Evolutionary conservation across 2,888 invertebrate species (phyloP).

Genomic region (Diplazon laetatorius): DNA sequence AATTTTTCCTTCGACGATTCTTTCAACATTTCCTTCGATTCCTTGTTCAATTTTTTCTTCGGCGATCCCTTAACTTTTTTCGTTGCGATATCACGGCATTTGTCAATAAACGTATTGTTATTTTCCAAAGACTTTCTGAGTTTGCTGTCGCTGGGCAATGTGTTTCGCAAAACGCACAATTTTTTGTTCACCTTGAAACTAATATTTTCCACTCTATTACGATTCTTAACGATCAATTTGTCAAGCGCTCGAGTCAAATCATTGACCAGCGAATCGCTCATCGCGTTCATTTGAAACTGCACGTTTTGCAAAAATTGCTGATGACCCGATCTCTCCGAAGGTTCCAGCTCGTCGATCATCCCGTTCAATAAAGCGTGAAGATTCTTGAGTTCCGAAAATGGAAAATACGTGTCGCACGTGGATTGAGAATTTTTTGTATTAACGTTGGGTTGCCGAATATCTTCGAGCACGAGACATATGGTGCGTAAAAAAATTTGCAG

Average conservation of each 20-base stretch:
- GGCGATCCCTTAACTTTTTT: constrained; percentile 1
- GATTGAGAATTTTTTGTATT: background rate
- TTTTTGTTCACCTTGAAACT: constrained; percentile 31
- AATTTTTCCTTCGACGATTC: constrained; percentile 12
- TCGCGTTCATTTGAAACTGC: constrained; percentile 37
- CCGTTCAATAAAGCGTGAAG: constrained; percentile 27
- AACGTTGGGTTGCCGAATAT: constrained; percentile 16
- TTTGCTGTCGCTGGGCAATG: constrained; percentile 43
- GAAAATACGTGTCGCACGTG: constrained; percentile 28
- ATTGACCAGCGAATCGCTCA: constrained; percentile 28
- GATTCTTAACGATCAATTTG: constrained; percentile 44
- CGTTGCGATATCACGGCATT: constrained; percentile 17
- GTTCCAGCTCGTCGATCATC: constrained; percentile 38
- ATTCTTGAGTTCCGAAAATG: constrained; percentile 24
- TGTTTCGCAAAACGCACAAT: constrained; percentile 53
- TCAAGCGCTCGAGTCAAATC: constrained; percentile 43
- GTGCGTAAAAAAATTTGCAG: constrained; percentile 46
- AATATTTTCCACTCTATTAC: constrained; percentile 45
- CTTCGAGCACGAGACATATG: constrained; percentile 40
- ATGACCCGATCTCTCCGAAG: constrained; percentile 25
- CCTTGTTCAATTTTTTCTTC: constrained; percentile 32
- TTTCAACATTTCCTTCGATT: constrained; percentile 10
- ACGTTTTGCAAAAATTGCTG: constrained; percentile 39
- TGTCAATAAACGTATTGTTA: constrained; percentile 24
- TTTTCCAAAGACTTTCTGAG: constrained; percentile 27